Conservation (phyloP, 2,888 invertebrate genomes). For the Drosophila gaucha region DNA sequence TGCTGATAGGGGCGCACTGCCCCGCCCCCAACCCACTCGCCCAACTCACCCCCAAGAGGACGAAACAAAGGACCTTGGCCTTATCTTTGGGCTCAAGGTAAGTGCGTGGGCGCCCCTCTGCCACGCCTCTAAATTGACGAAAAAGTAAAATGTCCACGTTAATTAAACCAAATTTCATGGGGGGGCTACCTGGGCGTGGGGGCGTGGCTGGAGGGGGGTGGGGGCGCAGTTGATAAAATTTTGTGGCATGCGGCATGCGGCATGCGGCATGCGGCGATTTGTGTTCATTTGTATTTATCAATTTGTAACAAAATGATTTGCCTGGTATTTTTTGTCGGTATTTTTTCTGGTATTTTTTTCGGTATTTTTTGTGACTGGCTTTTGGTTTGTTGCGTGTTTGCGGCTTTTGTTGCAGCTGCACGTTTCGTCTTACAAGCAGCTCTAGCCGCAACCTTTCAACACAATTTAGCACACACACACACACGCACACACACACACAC, state of each 20-base stretch:
- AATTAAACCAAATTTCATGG: constrained; percentile 36
- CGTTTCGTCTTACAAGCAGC: constrained; percentile 7
- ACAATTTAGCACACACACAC: constrained; percentile 15
- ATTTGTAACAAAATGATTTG: background rate
- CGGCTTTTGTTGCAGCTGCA: constrained; percentile 35
- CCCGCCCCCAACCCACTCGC: background rate
- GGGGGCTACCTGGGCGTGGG: background rate
- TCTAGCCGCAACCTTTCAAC: constrained; percentile 8
- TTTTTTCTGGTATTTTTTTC: background rate
- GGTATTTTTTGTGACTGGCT: background rate
- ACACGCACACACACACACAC: constrained; percentile 1
- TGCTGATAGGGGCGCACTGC: constrained; percentile 32
- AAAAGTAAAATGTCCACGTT: constrained; percentile 30
- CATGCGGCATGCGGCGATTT: background rate
- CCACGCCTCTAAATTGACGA: constrained; percentile 11
- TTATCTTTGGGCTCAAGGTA: too few relatives aligned
- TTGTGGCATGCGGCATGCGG: background rate
- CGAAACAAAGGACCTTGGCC: too few relatives aligned
- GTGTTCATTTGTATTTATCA: background rate
- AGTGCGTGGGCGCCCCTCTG: too few relatives aligned
- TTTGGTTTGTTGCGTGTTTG: constrained; percentile 33
- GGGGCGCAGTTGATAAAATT: constrained; percentile 14
- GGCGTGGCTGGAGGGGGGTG: background rate
- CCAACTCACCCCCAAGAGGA: too few relatives aligned
- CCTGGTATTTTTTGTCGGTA: background rate